Evolutionary conservation across 2,113 vertebrate species (phyloP), one percentile per base, ranked within the genome.

Genomic region (Neofelis nebulosa): DNA sequence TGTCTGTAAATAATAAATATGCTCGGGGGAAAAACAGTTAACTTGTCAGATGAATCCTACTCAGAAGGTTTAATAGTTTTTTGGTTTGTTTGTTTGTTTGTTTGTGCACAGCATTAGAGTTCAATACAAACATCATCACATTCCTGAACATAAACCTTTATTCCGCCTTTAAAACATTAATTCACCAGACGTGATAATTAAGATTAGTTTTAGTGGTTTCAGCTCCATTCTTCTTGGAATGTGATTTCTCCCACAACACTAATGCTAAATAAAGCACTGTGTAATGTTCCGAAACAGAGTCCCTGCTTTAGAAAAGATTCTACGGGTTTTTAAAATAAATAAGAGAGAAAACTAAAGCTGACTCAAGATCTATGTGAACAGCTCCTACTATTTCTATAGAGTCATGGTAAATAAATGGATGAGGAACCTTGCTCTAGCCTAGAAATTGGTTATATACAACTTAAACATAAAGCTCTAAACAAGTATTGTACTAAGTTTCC

Each of bases 101-200:
- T 97, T 94, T 97, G 93, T 98, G 93, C 89, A 97, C 8, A 98
- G 66, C 36, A 13, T 63, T 93, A 71, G 57, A 84, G 90, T 93
- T 97, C 13, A 96, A 96, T 88, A 90, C 88, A 98, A 98, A 98
- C 41, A 98, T 94, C 93, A 95, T 92, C 50, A 7, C 95, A 91
- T 92, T 88, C 80, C 91, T 95, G 97, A 68, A 79, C 97, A 96
- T 80, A 95, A 97, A 86, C 25, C 38, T 98, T 97, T 88, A 95
- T 97, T 25, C 92, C 8, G 41, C 95, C 3, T 97, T 97, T 97
- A 95, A 93, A 95, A 93, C 96, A 98, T 98, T 98, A 98, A 97
- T 98, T 98, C 95, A 98, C 89, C 86, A 97, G 93, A 98, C 97
- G 97, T 98, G 97, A 98, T 98, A 97, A 98, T 98, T 98, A 98